Conservation (phyloP, 2,888 invertebrate genomes). For the Tetramorium bicarinatum region DNA sequence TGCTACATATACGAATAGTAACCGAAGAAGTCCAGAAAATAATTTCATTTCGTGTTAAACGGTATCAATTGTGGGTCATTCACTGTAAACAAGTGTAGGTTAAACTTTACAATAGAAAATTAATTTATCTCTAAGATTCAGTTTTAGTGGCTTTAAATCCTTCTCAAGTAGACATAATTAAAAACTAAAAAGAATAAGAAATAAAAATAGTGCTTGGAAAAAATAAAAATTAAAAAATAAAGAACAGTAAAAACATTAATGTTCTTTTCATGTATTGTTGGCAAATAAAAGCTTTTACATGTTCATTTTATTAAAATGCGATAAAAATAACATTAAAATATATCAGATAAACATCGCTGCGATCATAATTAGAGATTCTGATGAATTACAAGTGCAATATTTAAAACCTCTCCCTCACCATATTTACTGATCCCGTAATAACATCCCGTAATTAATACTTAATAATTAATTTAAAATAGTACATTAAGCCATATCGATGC, state of each 20-base stretch:
- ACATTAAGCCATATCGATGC: not conserved
- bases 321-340: not conserved
- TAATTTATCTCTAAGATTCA: not conserved
- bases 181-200: not conserved
- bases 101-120: not conserved
- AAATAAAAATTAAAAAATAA: not conserved
- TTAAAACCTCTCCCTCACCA: not conserved
- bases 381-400: not conserved
- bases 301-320: not conserved
- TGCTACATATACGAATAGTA: not conserved
- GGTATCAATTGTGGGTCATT: not conserved
- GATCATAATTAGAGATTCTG: not conserved
- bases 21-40: slow-evolving; percentile 14
- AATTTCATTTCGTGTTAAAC: slow-evolving; percentile 3
- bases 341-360: not conserved
- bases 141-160: too few relatives aligned
- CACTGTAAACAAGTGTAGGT: not conserved
- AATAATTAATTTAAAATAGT: slow-evolving; percentile 3
- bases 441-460: not conserved
- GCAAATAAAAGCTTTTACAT: not conserved
- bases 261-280: not conserved
- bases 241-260: not conserved
- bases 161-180: not conserved
- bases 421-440: not conserved
- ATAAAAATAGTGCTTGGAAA: not conserved